Percentiles rank a stretch among this genome's conserved stretches.
Conservation (phyloP, 2,888 invertebrate species). For the Nomada goodeniana region DNA sequence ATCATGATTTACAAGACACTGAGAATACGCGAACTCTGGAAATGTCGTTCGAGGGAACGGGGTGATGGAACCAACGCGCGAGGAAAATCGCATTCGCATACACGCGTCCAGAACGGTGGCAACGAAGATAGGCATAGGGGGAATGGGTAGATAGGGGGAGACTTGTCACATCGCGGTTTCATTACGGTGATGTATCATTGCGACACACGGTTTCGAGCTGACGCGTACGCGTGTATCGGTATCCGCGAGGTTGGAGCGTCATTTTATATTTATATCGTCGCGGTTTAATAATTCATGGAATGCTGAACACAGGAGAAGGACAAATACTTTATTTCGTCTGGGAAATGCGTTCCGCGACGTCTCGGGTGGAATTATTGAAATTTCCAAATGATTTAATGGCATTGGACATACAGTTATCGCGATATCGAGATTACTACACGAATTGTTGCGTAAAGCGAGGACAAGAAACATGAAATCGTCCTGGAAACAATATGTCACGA, state of each 20-base stretch:
- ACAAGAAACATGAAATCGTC: too few species aligned
- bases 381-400: too few species aligned
- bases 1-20: conserved; percentile 76
- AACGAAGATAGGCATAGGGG: conserved; percentile 12
- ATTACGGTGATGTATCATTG: conserved; percentile 80
- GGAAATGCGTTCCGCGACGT: too few species aligned
- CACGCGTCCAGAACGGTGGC: conserved; percentile 13
- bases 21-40: conserved; percentile 64
- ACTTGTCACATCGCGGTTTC: conserved; percentile 73
- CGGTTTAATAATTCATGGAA: conserved; percentile 75
- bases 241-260: conserved; percentile 28
- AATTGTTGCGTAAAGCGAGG: too few species aligned
- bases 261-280: conserved; percentile 75
- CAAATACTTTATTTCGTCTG: neutral
- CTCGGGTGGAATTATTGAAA: too few species aligned
- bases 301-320: conserved; percentile 20
- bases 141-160: neutral
- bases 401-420: too few species aligned
- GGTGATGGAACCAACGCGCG: conserved; percentile 30
- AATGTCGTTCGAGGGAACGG: conserved; percentile 46
- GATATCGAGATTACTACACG: too few species aligned
- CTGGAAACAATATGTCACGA: too few species aligned
- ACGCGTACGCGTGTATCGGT: conserved; percentile 27
- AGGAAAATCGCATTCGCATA: conserved; percentile 41
- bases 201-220: conserved; percentile 61